Conservation (phyloP, 2,113 vertebrate species). For the Otocyon megalotis region DNA sequence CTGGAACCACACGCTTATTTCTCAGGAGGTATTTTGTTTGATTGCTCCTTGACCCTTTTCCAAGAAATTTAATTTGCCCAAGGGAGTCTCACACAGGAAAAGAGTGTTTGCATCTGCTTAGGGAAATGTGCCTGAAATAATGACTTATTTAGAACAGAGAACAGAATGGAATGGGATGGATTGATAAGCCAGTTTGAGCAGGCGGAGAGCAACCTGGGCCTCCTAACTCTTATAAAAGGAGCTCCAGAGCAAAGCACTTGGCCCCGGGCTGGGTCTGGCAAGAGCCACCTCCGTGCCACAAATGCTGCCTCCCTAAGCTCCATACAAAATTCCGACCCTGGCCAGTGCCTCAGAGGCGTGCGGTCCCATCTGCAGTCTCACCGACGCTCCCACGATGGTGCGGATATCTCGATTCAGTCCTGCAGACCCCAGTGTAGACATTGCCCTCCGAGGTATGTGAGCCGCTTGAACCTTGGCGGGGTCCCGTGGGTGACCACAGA, state of each 20-base stretch:
- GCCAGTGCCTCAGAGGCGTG: background rate
- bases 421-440: constrained; percentile 74
- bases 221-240: constrained; percentile 52
- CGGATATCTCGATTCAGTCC: constrained; percentile 78
- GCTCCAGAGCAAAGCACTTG: background rate
- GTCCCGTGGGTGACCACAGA: background rate
- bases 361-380: background rate
- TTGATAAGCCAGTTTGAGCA: constrained; percentile 80
- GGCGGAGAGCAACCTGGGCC: constrained; percentile 67
- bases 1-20: constrained; percentile 44
- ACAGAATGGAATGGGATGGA: constrained; percentile 61
- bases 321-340: constrained; percentile 41
- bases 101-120: constrained; percentile 81
- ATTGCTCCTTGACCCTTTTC: constrained; percentile 78
- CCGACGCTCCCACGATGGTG: constrained; percentile 65
- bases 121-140: constrained; percentile 77
- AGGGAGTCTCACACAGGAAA: constrained; percentile 74
- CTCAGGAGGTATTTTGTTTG: constrained; percentile 53
- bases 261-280: background rate
- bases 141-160: constrained; percentile 70
- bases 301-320: constrained; percentile 6
- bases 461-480: constrained; percentile 73
- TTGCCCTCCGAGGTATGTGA: constrained; percentile 79
- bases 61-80: constrained; percentile 75
- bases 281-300: constrained; percentile 30